Evolutionary conservation across 2,113 vertebrate genomes (phyloP).

Genomic region (Eubucco bourcierii): DNA sequence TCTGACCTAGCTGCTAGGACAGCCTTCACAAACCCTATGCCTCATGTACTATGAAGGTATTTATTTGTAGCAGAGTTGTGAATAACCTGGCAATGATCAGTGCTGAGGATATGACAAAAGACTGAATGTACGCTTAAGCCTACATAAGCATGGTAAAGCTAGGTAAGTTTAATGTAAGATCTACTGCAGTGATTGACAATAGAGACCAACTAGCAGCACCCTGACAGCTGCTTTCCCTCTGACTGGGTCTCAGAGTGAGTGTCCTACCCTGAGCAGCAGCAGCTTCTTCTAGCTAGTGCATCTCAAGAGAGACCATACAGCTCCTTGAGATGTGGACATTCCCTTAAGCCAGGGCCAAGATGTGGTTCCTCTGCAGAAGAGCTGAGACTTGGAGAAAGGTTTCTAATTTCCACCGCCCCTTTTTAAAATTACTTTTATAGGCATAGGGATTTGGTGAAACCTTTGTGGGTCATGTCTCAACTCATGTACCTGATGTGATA

Average conservation of each 20-base stretch:
- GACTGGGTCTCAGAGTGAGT: background rate
- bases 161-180: background rate
- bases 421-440: background rate
- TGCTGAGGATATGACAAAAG: background rate
- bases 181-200: background rate
- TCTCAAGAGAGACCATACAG: background rate
- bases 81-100: background rate
- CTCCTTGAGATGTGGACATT: background rate
- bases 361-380: background rate
- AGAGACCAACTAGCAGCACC: background rate
- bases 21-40: background rate
- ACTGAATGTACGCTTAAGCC: background rate
- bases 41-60: background rate
- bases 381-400: background rate
- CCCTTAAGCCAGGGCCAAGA: background rate
- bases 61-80: background rate
- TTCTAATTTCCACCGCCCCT: background rate
- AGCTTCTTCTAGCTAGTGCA: background rate
- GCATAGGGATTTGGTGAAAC: background rate
- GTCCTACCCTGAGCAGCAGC: background rate
- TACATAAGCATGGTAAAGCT: background rate
- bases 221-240: background rate
- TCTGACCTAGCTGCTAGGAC: background rate
- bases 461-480: background rate
- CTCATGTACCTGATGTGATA: background rate